Base-by-base conservation (phyloP, 2,888 invertebrate species). In the Alcis repandata region DNA sequence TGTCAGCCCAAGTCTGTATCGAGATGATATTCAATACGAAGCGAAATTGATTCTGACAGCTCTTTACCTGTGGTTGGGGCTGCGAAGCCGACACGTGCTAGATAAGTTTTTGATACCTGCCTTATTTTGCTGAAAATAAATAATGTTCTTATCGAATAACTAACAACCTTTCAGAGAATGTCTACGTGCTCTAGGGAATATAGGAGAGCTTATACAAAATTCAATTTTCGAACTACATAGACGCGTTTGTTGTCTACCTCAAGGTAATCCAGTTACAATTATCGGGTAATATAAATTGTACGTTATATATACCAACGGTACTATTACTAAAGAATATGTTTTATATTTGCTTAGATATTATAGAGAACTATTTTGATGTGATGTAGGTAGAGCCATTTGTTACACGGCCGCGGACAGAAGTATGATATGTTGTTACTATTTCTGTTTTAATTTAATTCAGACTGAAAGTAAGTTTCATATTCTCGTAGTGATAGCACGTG, bases 401-500 rank as follows among this genome's bases (percentile, higher is more conserved):
- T 56, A 56, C 58, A 46, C 41, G 53, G 57, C 48, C 54, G 72
- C 57, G 45, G 69, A 69, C 71, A 71, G 66, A 63, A 59, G 63
- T 73, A 73, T 73, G 69, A 73, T 71, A 73, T 67, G 73, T 70
- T 59, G 67, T 49, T 72, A 66, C 75, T 75, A 75, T 69, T 78
- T 71, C 70, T 77, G 77, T 77, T 69, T 75, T 56, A 74, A 79
- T 76, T 80, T 77, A 69, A 76, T 67, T 73, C 69, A 68, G 68
- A 70, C 74, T 71, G 70, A 64, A 74, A 76, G 72, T 74, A 70
- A 72, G 74, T 75, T 76, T 73, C 74, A 73, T 75, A 73, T 74
- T 74, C 74, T 73, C 71, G 76, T 78, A 77, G 74, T 77, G 73
- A 77, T 75, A 79, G 69, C 75, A 71, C 54, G 76, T 72, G 74